phyloP scores from a whole-genome alignment of 2,888 invertebrate genomes.

The Linnaemya vulpina region DNA sequence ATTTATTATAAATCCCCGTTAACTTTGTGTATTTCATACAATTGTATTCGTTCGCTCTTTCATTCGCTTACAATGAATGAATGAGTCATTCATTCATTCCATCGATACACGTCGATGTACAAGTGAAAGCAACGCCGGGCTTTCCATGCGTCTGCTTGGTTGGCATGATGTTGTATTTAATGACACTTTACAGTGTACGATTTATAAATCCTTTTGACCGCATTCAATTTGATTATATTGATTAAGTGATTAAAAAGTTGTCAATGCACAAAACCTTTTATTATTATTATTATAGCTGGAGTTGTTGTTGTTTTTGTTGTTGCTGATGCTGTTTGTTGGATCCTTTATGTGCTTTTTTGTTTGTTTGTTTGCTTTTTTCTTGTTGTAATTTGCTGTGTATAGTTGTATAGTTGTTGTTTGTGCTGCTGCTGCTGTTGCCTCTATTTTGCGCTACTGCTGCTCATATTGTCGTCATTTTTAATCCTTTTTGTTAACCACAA shows the following conservation, averaged over 20 bases:
- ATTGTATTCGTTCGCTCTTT: constrained; percentile 13
- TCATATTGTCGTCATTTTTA: constrained; percentile 74
- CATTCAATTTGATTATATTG: constrained; percentile 82
- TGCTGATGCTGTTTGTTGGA: constrained; percentile 49
- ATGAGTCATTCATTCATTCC: constrained; percentile 45
- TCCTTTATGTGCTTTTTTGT: constrained; percentile 37
- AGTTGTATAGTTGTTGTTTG: no score
- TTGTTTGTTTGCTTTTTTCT: not conserved
- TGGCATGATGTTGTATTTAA: constrained; percentile 57
- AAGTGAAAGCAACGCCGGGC: not conserved
- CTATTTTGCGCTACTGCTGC: constrained; percentile 70
- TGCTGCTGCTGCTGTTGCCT: constrained; percentile 57
- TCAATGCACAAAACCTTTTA: constrained; percentile 77
- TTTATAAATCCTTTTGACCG: constrained; percentile 79
- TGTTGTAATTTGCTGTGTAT: constrained; percentile 34
- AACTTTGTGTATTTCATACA: constrained; percentile 45
- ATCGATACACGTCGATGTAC: not conserved
- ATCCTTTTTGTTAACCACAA: constrained; percentile 76
- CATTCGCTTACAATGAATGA: constrained; percentile 32
- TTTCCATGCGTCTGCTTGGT: constrained; percentile 28
- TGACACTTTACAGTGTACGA: constrained; percentile 70
- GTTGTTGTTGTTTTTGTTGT: constrained; percentile 41
- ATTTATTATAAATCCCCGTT: constrained; percentile 62
- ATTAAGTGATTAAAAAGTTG: constrained; percentile 83
- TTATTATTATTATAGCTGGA: constrained; percentile 55